Evolutionary conservation across 2,888 invertebrate genomes (phyloP).

Genomic region (Pseudoips prasinana): DNA sequence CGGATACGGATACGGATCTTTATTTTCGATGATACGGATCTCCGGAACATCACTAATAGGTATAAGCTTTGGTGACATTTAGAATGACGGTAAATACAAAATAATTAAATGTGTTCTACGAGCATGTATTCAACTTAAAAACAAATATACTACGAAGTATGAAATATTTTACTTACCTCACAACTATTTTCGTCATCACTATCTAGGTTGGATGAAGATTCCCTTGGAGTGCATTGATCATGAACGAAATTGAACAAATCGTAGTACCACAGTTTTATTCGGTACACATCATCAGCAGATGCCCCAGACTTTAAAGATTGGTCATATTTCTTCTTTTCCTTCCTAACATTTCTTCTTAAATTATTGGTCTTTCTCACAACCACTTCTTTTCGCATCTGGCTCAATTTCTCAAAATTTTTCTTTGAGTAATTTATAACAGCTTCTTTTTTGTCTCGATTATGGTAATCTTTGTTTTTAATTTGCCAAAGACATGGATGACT

Average conservation of each 20-base stretch:
- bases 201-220: conserved; percentile 15
- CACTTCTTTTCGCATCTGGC: conserved; percentile 9
- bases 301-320: conserved; percentile 20
- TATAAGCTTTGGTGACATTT: conserved; percentile 4
- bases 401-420: conserved; percentile 17
- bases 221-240: conserved; percentile 21
- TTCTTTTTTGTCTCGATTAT: conserved; percentile 21
- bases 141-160: conserved; percentile 4
- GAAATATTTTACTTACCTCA: conserved; percentile 6
- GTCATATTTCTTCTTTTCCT: conserved; percentile 20
- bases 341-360: conserved; percentile 16
- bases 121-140: conserved; percentile 2
- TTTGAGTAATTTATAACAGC: conserved; percentile 18
- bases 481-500: conserved; percentile 20
- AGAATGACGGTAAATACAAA: conserved; percentile 4
- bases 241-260: conserved; percentile 20
- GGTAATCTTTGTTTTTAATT: conserved; percentile 22
- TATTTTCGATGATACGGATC: conserved; percentile 3
- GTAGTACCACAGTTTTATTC: conserved; percentile 21
- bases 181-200: conserved; percentile 11
- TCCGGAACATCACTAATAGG: conserved; percentile 5
- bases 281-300: conserved; percentile 17
- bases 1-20: conserved; percentile 2
- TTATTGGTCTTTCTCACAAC: conserved; percentile 16
- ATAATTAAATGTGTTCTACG: conserved; percentile 2